These are phyloP conservation scores for Lepidochrysops patricia DNA, from an alignment of 2,888 invertebrate genomes.

Conservation along the genomic window DNA sequence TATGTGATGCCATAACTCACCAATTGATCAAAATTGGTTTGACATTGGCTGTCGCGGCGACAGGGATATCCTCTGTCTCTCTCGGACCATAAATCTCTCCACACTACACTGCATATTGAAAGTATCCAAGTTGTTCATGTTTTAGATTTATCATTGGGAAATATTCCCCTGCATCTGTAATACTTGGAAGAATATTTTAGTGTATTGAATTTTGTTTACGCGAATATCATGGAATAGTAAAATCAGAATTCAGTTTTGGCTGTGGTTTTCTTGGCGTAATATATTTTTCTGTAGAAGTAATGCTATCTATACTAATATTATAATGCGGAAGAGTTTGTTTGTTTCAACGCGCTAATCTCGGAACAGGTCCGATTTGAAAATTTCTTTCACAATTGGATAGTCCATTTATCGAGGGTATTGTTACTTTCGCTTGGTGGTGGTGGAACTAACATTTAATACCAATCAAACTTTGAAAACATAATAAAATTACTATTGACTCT, in stretches of 20 bases:
- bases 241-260: not conserved
- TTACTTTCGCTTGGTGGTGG: too few relatives aligned
- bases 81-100: slow-evolving; percentile 14
- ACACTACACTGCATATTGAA: not conserved
- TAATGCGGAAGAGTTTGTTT: too few relatives aligned
- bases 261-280: too few relatives aligned
- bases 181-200: not conserved
- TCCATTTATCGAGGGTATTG: too few relatives aligned
- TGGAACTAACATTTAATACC: too few relatives aligned
- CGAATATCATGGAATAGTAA: not conserved
- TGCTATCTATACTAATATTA: too few relatives aligned
- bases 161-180: not conserved
- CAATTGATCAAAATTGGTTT: slow-evolving; percentile 32
- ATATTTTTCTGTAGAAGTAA: too few relatives aligned
- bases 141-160: not conserved
- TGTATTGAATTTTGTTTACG: not conserved
- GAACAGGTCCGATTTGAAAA: too few relatives aligned
- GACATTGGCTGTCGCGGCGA: slow-evolving; percentile 26
- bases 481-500: too few relatives aligned
- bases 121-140: not conserved
- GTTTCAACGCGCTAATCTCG: too few relatives aligned
- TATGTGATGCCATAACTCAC: slow-evolving; percentile 25
- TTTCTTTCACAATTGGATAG: too few relatives aligned
- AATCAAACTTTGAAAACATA: too few relatives aligned
- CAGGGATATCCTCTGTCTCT: not conserved